Percentiles rank a stretch among this genome's conserved stretches.
Evolutionary conservation across 2,797 vertebrate genomes (phyloP).

Genomic region (Notolabrus celidotus): DNA sequence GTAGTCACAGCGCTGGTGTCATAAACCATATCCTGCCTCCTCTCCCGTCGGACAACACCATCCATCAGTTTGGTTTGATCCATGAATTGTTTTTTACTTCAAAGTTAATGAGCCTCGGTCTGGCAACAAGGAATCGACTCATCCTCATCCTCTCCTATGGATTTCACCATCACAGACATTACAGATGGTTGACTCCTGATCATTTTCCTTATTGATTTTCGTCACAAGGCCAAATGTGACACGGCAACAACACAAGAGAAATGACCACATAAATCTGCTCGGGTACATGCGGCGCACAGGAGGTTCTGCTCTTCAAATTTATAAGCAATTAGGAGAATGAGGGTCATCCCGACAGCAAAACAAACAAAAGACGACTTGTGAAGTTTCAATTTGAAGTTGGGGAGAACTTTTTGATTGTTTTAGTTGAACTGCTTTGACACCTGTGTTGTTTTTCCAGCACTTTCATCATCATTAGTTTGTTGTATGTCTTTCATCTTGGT

Average conservation of each 20-base stretch:
- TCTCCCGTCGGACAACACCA: conserved; percentile 22
- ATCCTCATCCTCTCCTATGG: conserved; percentile 53
- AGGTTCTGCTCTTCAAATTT: conserved; percentile 47
- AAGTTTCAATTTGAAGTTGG: neutral
- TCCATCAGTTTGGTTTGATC: conserved; percentile 61
- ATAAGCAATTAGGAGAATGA: neutral
- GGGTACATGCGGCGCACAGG: conserved; percentile 39
- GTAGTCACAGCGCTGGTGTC: conserved; percentile 50
- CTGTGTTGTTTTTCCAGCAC: too few relatives aligned
- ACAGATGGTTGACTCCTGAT: conserved; percentile 75
- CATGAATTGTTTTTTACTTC: conserved; percentile 56
- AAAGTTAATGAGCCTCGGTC: conserved; percentile 68
- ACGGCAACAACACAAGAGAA: conserved; percentile 43
- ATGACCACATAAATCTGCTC: conserved; percentile 67
- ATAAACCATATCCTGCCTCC: conserved; percentile 44
- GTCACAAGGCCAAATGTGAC: conserved; percentile 70
- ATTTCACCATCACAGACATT: conserved; percentile 61
- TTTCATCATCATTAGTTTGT: too few relatives aligned
- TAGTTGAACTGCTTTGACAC: rapidly evolving
- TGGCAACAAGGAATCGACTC: conserved; percentile 70
- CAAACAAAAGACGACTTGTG: neutral
- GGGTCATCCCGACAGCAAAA: neutral
- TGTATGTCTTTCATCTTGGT: too few relatives aligned
- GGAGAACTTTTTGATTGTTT: neutral
- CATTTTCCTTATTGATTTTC: conserved; percentile 75